phyloP scores from a whole-genome alignment of 92 coral and sea anemone genomes.

The Palythoa grandis region DNA sequence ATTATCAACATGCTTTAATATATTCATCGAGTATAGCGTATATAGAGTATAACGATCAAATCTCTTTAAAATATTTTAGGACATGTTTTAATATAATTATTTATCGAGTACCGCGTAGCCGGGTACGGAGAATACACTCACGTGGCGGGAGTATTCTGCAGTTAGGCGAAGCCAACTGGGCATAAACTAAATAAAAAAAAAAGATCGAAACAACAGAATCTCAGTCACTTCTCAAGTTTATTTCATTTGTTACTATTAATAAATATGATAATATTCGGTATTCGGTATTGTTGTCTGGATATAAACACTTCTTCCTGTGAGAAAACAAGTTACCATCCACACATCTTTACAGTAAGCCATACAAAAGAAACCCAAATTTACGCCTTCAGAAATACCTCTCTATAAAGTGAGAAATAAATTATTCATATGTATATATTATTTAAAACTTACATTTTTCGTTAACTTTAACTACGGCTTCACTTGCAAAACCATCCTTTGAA shows the following conservation, averaged over 20 bases:
- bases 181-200: too few species aligned
- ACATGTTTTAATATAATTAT: too few species aligned
- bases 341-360: neutral
- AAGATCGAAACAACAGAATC: too few species aligned
- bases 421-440: slow-evolving; percentile 31
- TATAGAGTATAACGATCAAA: too few species aligned
- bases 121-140: too few species aligned
- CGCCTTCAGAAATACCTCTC: neutral
- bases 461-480: neutral
- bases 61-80: too few species aligned
- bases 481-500: neutral
- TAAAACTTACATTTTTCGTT: neutral
- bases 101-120: too few species aligned
- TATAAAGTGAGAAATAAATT: slow-evolving; percentile 23
- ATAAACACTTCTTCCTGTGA: slow-evolving; percentile 1
- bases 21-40: too few species aligned
- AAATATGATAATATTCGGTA: slow-evolving; percentile 15
- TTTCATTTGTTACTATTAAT: slow-evolving; percentile 18
- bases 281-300: neutral
- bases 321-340: slow-evolving; percentile 11
- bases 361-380: neutral
- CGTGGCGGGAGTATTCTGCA: too few species aligned
- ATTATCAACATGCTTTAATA: too few species aligned
- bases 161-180: too few species aligned
- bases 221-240: slow-evolving; percentile 21